A percentile compares a stretch with the other conserved stretches of the same genome.
These are phyloP conservation scores for Tetropium fuscum DNA, from an alignment of 2,888 invertebrate genomes.

Conservation along the genomic window DNA sequence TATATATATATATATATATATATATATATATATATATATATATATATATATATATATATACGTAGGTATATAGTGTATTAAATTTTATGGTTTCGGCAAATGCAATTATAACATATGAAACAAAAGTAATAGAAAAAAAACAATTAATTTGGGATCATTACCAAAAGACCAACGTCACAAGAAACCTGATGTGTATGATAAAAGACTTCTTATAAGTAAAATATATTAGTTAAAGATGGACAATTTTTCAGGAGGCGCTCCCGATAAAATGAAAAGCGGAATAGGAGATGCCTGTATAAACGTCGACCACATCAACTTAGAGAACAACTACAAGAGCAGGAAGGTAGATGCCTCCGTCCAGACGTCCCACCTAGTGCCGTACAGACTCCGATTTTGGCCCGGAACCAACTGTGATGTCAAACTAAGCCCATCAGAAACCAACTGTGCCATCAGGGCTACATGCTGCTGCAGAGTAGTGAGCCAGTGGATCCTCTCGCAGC, in stretches of 20 bases:
- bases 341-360: constrained; percentile 65
- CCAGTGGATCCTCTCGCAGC: constrained; percentile 70
- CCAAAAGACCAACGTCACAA: no score
- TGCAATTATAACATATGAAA: no score
- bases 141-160: no score
- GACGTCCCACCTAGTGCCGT: constrained; percentile 66
- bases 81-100: no score
- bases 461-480: constrained; percentile 66
- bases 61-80: no score
- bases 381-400: constrained; percentile 71
- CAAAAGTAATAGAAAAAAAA: no score
- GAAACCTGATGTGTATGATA: no score
- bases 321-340: constrained; percentile 55
- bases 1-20: no score
- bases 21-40: no score
- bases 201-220: no score
- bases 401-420: constrained; percentile 56
- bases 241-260: constrained; percentile 37
- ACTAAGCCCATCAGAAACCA: constrained; percentile 58
- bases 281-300: constrained; percentile 57
- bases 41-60: no score
- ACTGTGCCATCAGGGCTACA: constrained; percentile 56
- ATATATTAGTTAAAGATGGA: neutral
- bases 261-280: constrained; percentile 54
- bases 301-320: constrained; percentile 60